Evolutionary conservation across 2,888 invertebrate species (phyloP).

Genomic region (Crematogaster levior): DNA sequence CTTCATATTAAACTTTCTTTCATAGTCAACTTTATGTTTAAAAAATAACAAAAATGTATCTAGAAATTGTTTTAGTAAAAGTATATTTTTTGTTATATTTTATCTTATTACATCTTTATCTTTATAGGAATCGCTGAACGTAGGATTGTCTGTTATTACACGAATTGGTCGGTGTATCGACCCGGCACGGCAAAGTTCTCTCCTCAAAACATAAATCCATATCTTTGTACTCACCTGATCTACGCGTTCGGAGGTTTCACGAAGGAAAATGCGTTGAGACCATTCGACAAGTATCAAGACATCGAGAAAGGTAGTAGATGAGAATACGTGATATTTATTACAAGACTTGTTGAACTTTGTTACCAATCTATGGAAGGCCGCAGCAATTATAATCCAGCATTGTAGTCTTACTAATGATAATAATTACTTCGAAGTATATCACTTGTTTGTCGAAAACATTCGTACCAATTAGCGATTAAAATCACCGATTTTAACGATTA

Average conservation of each 20-base stretch:
- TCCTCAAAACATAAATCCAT: conserved; percentile 97
- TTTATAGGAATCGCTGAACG: conserved; percentile 87
- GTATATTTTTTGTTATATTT: neutral
- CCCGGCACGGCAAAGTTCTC: conserved; percentile 96
- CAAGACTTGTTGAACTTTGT: neutral
- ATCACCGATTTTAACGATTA: neutral
- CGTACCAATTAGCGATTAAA: neutral
- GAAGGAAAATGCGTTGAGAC: conserved; percentile 95
- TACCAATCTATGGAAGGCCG: neutral
- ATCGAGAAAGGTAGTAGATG: conserved; percentile 94
- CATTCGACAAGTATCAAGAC: conserved; percentile 98
- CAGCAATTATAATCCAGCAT: neutral
- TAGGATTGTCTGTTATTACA: conserved; percentile 96
- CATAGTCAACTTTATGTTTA: neutral
- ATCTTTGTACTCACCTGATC: conserved; percentile 96
- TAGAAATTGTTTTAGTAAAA: neutral
- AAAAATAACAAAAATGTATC: neutral
- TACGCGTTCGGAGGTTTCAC: conserved; percentile 97
- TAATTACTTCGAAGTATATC: no score
- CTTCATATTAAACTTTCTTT: no score
- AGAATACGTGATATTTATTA: neutral
- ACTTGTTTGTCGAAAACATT: neutral
- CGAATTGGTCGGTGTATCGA: conserved; percentile 97
- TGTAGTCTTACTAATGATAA: neutral
- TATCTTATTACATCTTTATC: conserved; percentile 46